Conservation (phyloP, 2,888 invertebrate species). For the Caenorhabditis doughertyi region DNA sequence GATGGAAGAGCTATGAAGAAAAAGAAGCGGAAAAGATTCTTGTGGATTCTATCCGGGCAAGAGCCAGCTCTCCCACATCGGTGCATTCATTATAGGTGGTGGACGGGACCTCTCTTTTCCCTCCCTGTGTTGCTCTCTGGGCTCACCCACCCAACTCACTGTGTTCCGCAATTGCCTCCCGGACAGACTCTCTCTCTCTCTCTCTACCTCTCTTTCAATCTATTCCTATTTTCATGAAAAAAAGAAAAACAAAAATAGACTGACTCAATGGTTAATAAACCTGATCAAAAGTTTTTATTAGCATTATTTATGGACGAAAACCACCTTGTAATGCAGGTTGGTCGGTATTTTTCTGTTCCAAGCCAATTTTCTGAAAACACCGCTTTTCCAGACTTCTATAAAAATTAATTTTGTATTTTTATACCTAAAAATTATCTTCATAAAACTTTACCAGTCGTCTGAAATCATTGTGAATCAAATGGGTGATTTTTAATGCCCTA, state of each 20-base stretch:
- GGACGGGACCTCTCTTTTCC: slow-evolving; percentile 8
- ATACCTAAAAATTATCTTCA: too few relatives aligned
- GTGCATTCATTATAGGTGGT: slow-evolving; percentile 60
- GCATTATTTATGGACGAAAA: neutral
- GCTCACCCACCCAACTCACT: slow-evolving; percentile 18
- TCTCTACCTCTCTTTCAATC: neutral
- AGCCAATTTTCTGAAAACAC: too few relatives aligned
- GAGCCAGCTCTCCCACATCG: slow-evolving; percentile 51
- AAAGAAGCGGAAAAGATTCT: slow-evolving; percentile 6
- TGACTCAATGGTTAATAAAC: slow-evolving; percentile 56
- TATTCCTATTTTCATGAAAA: slow-evolving; percentile 22
- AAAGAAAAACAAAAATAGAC: slow-evolving; percentile 30
- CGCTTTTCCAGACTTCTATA: too few relatives aligned
- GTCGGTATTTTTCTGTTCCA: too few relatives aligned
- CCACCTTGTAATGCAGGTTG: too few relatives aligned
- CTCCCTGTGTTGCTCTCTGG: slow-evolving; percentile 26
- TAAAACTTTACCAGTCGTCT: too few relatives aligned
- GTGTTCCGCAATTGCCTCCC: slow-evolving; percentile 36
- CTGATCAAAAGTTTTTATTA: neutral
- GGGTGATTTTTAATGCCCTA: neutral
- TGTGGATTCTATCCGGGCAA: slow-evolving; percentile 26
- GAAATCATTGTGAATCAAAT: too few relatives aligned
- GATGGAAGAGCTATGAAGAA: neutral
- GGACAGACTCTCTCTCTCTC: slow-evolving; percentile 31
- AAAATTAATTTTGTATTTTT: too few relatives aligned